Evolutionary conservation across 2,113 vertebrate species (phyloP).

Genomic region (Lichenostomus cassidix): DNA sequence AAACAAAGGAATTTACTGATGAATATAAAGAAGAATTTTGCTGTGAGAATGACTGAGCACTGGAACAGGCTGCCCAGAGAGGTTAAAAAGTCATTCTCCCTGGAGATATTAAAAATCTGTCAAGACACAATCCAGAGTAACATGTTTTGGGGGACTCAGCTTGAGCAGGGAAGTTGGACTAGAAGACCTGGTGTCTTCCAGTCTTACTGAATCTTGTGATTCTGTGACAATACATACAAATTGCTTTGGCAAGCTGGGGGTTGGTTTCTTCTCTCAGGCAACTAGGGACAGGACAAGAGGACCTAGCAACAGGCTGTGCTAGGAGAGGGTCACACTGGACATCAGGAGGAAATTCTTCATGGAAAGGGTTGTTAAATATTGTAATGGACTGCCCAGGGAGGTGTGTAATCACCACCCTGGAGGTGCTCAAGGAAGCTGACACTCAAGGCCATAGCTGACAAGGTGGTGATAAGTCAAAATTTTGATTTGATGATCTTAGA

Average conservation of each 20-base stretch:
- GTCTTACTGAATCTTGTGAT: background rate
- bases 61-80: background rate
- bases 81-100: background rate
- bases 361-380: background rate
- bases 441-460: background rate
- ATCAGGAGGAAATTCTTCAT: background rate
- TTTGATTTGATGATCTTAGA: background rate
- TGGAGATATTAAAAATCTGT: background rate
- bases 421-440: background rate
- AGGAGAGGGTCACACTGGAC: background rate
- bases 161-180: fast-evolving
- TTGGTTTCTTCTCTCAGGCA: too few relatives aligned
- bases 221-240: too few relatives aligned
- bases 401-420: fast-evolving
- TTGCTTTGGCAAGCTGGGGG: too few relatives aligned
- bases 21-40: background rate
- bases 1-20: background rate
- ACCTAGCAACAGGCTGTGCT: background rate
- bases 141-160: background rate
- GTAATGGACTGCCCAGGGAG: too few relatives aligned
- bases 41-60: background rate
- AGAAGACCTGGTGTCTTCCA: background rate
- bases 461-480: too few relatives aligned
- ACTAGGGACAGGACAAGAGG: too few relatives aligned
- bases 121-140: background rate